These are phyloP conservation scores for Nymphalis io DNA, from an alignment of 1,140 invertebrate genomes.

Conservation along the genomic window DNA sequence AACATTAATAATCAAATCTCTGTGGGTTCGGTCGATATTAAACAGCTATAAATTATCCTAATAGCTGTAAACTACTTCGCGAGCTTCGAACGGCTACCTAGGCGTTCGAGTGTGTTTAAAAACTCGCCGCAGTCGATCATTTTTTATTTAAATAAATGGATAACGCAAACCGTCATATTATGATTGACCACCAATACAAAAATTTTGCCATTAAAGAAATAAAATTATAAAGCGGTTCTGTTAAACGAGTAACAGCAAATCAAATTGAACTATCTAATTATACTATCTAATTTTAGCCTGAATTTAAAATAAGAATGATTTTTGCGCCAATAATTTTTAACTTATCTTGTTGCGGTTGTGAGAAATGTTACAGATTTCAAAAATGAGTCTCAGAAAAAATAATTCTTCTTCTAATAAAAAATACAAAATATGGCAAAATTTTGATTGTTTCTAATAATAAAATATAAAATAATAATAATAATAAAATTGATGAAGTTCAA, in stretches of 20 bases:
- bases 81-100: slow-evolving; percentile 24
- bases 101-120: slow-evolving; percentile 5
- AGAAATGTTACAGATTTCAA: no score
- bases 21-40: slow-evolving; percentile 68
- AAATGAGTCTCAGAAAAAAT: no score
- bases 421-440: no score
- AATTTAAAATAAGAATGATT: no score
- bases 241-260: neutral
- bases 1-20: slow-evolving; percentile 74
- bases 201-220: slow-evolving; percentile 27
- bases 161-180: slow-evolving; percentile 19
- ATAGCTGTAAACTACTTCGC: slow-evolving; percentile 69
- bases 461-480: no score
- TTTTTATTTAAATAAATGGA: slow-evolving; percentile 16
- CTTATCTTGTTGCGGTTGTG: no score
- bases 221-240: slow-evolving; percentile 22
- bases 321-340: no score
- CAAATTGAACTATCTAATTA: slow-evolving; percentile 1
- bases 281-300: no score
- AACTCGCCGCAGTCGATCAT: slow-evolving; percentile 19
- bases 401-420: no score
- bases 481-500: no score
- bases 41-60: slow-evolving; percentile 79
- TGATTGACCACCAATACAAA: slow-evolving; percentile 35
- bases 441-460: no score